Conservation (phyloP, 2,888 invertebrate species). For the Hyposoter dolosus region DNA sequence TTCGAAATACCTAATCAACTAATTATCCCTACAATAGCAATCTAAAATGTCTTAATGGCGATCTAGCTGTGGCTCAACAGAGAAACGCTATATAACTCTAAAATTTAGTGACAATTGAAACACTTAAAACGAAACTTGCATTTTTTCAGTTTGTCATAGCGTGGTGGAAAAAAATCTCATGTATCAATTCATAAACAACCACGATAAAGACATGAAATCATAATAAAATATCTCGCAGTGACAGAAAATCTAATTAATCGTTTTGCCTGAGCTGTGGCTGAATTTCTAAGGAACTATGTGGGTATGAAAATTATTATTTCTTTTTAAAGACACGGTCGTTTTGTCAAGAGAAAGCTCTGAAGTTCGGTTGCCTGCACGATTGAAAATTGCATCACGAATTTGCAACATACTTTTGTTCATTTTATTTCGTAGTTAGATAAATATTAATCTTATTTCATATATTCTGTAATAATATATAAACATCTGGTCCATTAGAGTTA, state of each 20-base stretch:
- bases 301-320: neutral
- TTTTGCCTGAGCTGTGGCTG: neutral
- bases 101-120: neutral
- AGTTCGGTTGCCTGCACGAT: conserved; percentile 40
- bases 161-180: neutral
- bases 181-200: neutral
- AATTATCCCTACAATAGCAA: neutral
- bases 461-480: conserved; percentile 83
- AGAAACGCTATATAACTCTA: neutral
- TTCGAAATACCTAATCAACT: neutral
- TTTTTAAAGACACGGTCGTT: conserved; percentile 57
- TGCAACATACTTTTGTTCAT: conserved; percentile 73
- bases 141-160: neutral
- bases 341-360: conserved; percentile 70
- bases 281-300: neutral
- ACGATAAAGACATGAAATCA: neutral
- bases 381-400: conserved; percentile 66
- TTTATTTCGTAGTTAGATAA: conserved; percentile 78
- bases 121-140: neutral
- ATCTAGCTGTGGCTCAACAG: neutral
- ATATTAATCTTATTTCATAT: conserved; percentile 79
- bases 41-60: neutral
- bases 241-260: neutral
- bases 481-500: conserved; percentile 84
- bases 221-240: neutral